These are phyloP conservation scores for Nicator chloris DNA, from an alignment of 2,113 vertebrate genomes.

Conservation along the genomic window DNA sequence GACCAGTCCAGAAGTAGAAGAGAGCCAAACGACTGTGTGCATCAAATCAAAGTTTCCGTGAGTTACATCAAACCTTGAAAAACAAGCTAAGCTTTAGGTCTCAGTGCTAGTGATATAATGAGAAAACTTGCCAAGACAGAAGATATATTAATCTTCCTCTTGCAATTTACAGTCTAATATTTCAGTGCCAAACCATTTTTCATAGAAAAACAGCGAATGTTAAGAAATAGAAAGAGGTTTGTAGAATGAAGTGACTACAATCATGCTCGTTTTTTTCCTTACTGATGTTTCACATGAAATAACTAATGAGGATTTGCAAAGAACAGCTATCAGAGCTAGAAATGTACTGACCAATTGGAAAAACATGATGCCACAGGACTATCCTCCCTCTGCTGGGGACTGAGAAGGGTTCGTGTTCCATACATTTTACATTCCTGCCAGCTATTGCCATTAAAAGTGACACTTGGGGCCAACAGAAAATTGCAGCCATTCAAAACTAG, in stretches of 20 bases:
- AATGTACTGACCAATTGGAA: neutral
- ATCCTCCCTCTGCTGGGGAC: neutral
- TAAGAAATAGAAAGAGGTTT: neutral
- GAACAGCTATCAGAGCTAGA: neutral
- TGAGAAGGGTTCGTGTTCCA: fast-evolving
- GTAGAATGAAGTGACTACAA: neutral
- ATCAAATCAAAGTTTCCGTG: neutral
- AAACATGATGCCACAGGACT: neutral
- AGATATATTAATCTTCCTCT: constrained; percentile 30
- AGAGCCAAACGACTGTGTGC: neutral
- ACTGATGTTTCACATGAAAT: neutral
- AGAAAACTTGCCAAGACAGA: neutral
- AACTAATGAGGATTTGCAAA: neutral
- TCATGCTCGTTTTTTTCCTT: neutral
- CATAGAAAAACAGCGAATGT: neutral
- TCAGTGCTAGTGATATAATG: neutral
- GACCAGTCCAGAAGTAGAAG: neutral
- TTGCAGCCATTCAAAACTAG: neutral
- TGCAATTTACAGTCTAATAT: neutral
- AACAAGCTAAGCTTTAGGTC: neutral
- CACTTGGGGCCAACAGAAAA: neutral
- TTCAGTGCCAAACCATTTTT: constrained; percentile 22
- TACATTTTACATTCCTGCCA: neutral
- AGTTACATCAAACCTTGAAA: neutral
- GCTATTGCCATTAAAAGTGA: neutral